Evolutionary conservation across 2,888 invertebrate genomes (phyloP).

Genomic region (Achlya flavicornis): DNA sequence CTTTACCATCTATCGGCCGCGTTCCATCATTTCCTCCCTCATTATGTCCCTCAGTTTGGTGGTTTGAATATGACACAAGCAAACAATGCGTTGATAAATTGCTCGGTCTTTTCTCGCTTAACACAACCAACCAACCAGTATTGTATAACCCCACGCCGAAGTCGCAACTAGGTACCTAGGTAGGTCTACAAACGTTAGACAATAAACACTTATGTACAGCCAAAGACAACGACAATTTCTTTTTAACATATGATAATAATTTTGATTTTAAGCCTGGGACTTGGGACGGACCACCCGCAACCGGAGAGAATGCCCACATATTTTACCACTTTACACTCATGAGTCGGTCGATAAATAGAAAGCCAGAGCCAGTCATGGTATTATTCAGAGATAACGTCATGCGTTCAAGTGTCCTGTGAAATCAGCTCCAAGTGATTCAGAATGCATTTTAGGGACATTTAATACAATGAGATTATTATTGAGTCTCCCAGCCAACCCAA

Average conservation of each 20-base stretch:
- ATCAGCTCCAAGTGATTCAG: slow-evolving; percentile 26
- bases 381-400: slow-evolving; percentile 34
- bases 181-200: too few relatives aligned
- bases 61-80: too few relatives aligned
- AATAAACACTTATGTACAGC: too few relatives aligned
- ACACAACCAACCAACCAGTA: too few relatives aligned
- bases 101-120: too few relatives aligned
- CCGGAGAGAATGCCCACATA: slow-evolving; percentile 17
- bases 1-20: too few relatives aligned
- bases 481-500: background rate
- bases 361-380: slow-evolving; percentile 33
- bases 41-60: too few relatives aligned
- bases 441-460: slow-evolving; percentile 17
- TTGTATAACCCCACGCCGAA: too few relatives aligned
- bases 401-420: slow-evolving; percentile 33
- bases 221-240: background rate
- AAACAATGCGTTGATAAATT: too few relatives aligned
- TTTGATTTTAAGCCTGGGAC: slow-evolving; percentile 14
- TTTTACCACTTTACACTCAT: slow-evolving; percentile 31
- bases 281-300: slow-evolving; percentile 33
- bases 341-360: slow-evolving; percentile 43
- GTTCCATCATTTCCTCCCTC: too few relatives aligned
- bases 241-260: background rate
- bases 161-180: too few relatives aligned
- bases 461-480: background rate